Evolutionary conservation across 2,888 invertebrate species (phyloP), one percentile per base, ranked within the genome.

Genomic region (Polyommatus icarus): DNA sequence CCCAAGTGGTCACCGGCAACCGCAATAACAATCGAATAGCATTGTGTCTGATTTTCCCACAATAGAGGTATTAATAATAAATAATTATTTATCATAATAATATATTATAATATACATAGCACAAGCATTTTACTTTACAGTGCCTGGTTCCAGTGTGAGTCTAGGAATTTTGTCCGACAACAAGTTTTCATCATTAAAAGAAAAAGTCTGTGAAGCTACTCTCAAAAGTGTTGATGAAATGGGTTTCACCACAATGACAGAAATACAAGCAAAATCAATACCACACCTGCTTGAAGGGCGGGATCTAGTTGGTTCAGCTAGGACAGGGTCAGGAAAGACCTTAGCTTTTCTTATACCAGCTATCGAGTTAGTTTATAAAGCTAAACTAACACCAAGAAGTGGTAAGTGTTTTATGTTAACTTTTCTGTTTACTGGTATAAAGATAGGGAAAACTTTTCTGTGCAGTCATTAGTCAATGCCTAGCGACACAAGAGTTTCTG

Each of bases 241-340:
- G 99, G 99, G 98, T 1, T 99, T 99, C 88, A 96, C 95, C 4
- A 96, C 96, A 40, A 98, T 99, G 98, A 99, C 99, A 3, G 98
- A 99, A 91, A 99, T 99, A 84, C 99, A 98, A 89, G 96, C 98
- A 0, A 97, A 97, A 87, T 95, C 98, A 0, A 98, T 99, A 86
- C 98, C 98, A 0, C 96, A 97, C 20, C 91, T 99, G 54, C 90
- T 99, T 12, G 98, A 99, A 90, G 99, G 99, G 0, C 95, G 98
- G 81, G 99, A 99, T 94, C 91, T 99, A 75, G 97, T 99, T 61
- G 99, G 98, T 72, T 96, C 98, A 57, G 99, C 99, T 0, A 97
- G 97, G 90, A 99, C 99, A n/a, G 99, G 99, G 0, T 99, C 99
- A 12, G 99, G 99, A 82, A 99, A 99, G 91, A 99, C 99, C 0